A percentile compares a stretch with the other conserved stretches of the same genome.
These are phyloP conservation scores for Dysdera silvatica DNA, from an alignment of 1,140 invertebrate species.

Conservation along the genomic window DNA sequence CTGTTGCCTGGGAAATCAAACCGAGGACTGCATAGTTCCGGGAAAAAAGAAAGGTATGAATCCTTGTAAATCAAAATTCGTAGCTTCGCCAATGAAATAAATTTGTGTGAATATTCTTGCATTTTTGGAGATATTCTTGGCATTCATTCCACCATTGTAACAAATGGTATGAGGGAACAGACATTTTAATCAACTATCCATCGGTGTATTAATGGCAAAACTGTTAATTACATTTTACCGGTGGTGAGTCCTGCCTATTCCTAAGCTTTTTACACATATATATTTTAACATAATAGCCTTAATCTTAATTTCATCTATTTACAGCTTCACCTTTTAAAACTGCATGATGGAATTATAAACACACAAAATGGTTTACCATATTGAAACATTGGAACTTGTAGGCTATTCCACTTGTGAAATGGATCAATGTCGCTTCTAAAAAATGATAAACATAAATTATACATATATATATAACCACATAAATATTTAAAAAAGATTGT, in stretches of 20 bases:
- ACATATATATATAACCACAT: conserved; percentile 5
- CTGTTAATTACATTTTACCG: conserved; percentile 49
- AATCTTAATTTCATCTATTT: background rate
- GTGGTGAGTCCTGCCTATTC: too few species aligned
- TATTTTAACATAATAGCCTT: background rate
- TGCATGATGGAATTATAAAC: conserved; percentile 33
- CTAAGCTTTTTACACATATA: background rate
- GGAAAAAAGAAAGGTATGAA: too few species aligned
- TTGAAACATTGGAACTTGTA: conserved; percentile 54
- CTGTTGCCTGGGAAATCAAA: too few species aligned
- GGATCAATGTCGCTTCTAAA: conserved; percentile 37
- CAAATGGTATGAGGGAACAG: too few species aligned
- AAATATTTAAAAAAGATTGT: conserved; percentile 18
- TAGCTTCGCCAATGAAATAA: too few species aligned
- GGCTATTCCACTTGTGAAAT: conserved; percentile 58
- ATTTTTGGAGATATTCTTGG: too few species aligned
- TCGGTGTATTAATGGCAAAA: too few species aligned
- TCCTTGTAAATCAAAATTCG: too few species aligned
- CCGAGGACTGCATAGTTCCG: too few species aligned
- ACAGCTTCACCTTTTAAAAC: background rate
- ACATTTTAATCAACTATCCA: too few species aligned
- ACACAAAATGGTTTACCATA: conserved; percentile 16
- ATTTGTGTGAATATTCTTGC: too few species aligned
- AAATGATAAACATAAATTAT: conserved; percentile 8
- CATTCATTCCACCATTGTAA: too few species aligned